Base-by-base conservation (phyloP, 2,797 vertebrate species). In the Alca torda region DNA sequence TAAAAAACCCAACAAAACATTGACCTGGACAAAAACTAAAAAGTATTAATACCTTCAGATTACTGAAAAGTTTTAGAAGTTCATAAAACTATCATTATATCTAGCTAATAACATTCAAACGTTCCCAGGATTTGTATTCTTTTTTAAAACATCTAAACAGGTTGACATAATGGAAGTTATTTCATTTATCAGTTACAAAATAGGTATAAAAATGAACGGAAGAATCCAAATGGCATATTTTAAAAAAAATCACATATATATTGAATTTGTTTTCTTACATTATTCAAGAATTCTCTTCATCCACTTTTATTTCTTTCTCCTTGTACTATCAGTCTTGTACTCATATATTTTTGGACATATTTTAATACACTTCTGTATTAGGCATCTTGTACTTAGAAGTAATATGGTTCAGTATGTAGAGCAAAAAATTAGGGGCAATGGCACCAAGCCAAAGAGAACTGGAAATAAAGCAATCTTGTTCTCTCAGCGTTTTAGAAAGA, bases 391-490 rank as follows among this genome's bases (percentile, higher is more conserved):
- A 97, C 96, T 96, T 96, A 93, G 60, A 97, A 93, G 73, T 84
- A 95, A 94, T 79, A 59, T 28, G 23, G 72, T 93, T 95, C 78
- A 86, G 50, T 64, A 87, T 57, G 50, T 93, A 77, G 8, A 88
- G 67, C 91, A 97, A 95, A 97, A 96, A 97, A 95, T 93, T 85
- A 84, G 59, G 61, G 72, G 64, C 18, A 45, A 89, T 79, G 81
- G 76, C 84, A 92, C 10, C 39, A 88, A 96, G 94, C 77, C 80
- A 97, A 96, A 94, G 56, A 95, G 81, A 96, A 97, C 63, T 92
- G 56, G 60, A 97, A 96, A 97, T 95, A 87, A 93, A 94, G 72
- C 48, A 93, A 89, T 93, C 89, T 72, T 96, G 65, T 87, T 95
- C 81, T 89, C 59, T 95, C 67, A 83, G 89, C 81, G 60, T 81